phyloP scores from a whole-genome alignment of 2,113 vertebrate genomes.

The Vicugna pacos region DNA sequence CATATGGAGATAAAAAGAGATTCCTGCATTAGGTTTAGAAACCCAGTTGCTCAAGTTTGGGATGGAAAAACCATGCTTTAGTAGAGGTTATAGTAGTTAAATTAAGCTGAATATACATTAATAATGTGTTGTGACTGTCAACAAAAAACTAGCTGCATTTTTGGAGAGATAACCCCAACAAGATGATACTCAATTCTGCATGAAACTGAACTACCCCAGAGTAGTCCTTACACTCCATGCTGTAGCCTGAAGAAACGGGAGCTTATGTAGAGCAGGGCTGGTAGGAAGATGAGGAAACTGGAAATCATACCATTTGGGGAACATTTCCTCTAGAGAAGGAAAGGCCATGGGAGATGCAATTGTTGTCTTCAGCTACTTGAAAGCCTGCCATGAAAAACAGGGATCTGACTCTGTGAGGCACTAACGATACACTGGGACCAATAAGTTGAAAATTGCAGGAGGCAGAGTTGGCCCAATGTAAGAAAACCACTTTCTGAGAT shows the following conservation, averaged over 20 bases:
- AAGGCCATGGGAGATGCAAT: neutral
- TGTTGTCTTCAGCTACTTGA: slow-evolving; percentile 51
- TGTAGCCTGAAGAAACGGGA: neutral
- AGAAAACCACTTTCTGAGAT: slow-evolving; percentile 30
- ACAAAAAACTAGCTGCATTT: slow-evolving; percentile 35
- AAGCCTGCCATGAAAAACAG: neutral
- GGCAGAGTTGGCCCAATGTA: neutral
- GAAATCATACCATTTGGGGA: slow-evolving; percentile 8
- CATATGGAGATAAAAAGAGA: neutral
- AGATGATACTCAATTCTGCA: neutral
- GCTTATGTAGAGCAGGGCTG: neutral
- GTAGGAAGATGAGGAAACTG: neutral
- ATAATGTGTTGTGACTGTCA: slow-evolving; percentile 16
- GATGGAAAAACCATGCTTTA: neutral
- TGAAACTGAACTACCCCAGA: slow-evolving; percentile 18
- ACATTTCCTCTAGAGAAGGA: slow-evolving; percentile 13
- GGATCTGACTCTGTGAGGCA: neutral
- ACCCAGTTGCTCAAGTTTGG: neutral
- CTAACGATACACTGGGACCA: neutral
- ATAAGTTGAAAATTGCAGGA: slow-evolving; percentile 5
- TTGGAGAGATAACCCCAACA: slow-evolving; percentile 25
- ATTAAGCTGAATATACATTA: slow-evolving; percentile 48
- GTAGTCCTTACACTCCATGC: neutral
- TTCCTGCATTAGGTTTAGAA: neutral
- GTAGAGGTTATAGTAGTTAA: slow-evolving; percentile 45